A percentile compares a stretch with the other conserved stretches of the same genome.
Evolutionary conservation across 37 sponge, comb jelly and placozoan species (phyloP).

Genomic region (Beroe ovata): DNA sequence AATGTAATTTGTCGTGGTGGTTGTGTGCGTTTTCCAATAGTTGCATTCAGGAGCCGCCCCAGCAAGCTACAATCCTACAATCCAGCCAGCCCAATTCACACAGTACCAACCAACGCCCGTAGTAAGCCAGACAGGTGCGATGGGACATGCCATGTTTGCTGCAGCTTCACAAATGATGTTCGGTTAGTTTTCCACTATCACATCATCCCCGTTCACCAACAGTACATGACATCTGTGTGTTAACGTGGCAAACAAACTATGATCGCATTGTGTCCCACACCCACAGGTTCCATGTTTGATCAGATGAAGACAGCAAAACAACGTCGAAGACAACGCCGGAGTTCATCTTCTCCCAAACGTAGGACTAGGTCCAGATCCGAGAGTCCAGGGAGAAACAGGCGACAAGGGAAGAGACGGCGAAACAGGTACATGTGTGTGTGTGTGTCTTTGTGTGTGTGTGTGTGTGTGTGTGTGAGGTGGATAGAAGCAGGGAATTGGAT

Average conservation of each 20-base stretch:
- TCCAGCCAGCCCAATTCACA: background rate
- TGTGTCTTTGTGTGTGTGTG: no score
- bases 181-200: no score
- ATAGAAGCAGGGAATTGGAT: no score
- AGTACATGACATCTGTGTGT: background rate
- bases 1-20: no score
- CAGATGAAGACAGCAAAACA: background rate
- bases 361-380: constrained; percentile 7
- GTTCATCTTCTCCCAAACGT: constrained; percentile 17
- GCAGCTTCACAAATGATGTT: constrained; percentile 51
- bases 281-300: constrained; percentile 25
- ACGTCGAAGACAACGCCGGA: background rate
- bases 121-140: background rate
- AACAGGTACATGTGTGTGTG: constrained; percentile 3
- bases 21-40: background rate
- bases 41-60: background rate
- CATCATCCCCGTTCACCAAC: background rate
- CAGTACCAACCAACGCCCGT: background rate
- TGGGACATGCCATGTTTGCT: constrained; percentile 10
- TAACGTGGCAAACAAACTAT: no score
- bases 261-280: no score
- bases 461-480: no score
- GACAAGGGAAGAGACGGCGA: background rate
- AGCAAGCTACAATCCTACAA: background rate
- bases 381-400: background rate